phyloP scores from a whole-genome alignment of 2,888 invertebrate species.

The Andricus quercusramuli region DNA sequence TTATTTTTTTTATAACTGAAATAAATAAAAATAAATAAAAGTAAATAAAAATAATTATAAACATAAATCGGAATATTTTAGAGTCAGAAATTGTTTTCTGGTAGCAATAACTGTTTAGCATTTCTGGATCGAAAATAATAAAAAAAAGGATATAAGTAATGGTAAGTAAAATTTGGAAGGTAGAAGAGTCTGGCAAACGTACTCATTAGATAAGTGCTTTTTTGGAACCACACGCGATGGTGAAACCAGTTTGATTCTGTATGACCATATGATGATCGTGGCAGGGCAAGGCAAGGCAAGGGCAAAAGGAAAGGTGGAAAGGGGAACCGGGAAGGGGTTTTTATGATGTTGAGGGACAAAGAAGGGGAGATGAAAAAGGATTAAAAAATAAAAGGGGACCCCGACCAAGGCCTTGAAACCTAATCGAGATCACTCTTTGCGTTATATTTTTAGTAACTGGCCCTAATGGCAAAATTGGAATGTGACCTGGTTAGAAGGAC shows the following conservation, averaged over 20 bases:
- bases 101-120: no score
- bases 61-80: no score
- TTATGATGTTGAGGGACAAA: conserved; percentile 11
- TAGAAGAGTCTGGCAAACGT: not conserved
- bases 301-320: not conserved
- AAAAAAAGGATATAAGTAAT: no score
- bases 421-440: conserved; percentile 36
- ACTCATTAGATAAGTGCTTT: conserved; percentile 4
- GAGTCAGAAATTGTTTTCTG: no score
- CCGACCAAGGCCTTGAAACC: conserved; percentile 30
- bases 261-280: conserved; percentile 17
- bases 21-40: no score
- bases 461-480: conserved; percentile 27
- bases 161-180: not conserved
- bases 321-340: conserved; percentile 23
- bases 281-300: not conserved
- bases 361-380: conserved; percentile 6
- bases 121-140: no score
- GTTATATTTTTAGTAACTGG: conserved; percentile 29
- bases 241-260: conserved; percentile 24
- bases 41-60: no score
- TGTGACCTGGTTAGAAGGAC: not conserved
- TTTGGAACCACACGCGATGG: not conserved
- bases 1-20: no score
- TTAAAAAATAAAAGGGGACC: conserved; percentile 21